Percentiles rank a stretch among this genome's conserved stretches.
phyloP scores from a whole-genome alignment of 2,888 invertebrate genomes.

The Xanthia icteritia region DNA sequence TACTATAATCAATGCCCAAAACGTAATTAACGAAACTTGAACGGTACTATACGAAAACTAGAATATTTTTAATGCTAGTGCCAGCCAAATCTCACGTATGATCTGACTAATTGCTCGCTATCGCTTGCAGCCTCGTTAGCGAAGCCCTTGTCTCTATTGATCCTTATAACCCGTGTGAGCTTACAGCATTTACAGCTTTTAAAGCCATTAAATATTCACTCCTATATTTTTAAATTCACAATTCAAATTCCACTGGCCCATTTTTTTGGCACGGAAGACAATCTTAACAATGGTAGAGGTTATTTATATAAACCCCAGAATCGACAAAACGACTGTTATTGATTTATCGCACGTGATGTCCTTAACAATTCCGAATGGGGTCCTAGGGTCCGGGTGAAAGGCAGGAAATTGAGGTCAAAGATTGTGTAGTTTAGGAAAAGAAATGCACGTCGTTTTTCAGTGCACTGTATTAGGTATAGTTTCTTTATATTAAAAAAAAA shows the following conservation, averaged over 20 bases:
- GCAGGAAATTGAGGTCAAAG: conserved; percentile 22
- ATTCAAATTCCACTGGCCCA: conserved; percentile 16
- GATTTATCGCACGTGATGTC: conserved; percentile 38
- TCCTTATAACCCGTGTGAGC: conserved; percentile 42
- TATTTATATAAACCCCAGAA: conserved; percentile 36
- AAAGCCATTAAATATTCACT: conserved; percentile 18
- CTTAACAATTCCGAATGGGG: conserved; percentile 25
- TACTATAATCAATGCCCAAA: background rate
- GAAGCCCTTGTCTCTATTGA: conserved; percentile 44
- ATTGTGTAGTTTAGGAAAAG: conserved; percentile 9
- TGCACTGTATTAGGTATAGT: background rate
- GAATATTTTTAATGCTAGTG: background rate
- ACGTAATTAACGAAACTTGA: background rate
- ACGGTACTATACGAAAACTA: background rate
- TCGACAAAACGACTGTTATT: conserved; percentile 37
- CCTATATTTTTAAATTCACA: conserved; percentile 12
- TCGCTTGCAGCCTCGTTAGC: conserved; percentile 55
- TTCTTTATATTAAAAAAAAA: background rate
- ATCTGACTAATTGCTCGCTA: conserved; percentile 51
- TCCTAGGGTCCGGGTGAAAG: background rate
- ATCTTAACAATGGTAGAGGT: conserved; percentile 11
- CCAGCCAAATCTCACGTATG: conserved; percentile 30
- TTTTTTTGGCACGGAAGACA: conserved; percentile 9
- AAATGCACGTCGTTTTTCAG: conserved; percentile 3
- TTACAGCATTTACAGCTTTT: conserved; percentile 15